Evolutionary conservation across 2,888 invertebrate genomes (phyloP).

Genomic region (Deroplatys truncata): DNA sequence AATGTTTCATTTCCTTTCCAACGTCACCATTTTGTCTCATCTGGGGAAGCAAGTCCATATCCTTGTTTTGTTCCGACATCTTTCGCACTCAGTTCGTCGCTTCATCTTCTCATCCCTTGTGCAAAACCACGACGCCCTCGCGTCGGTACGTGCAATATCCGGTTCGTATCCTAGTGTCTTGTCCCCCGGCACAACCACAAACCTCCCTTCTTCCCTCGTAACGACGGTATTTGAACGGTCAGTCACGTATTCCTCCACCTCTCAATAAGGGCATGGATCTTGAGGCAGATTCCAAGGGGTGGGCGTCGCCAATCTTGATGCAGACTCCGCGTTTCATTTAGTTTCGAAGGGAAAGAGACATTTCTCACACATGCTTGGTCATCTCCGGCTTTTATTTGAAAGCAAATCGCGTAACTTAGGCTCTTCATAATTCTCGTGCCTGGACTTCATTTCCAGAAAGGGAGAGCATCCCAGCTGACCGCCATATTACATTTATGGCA

Average conservation of each 20-base stretch:
- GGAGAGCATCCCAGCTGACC: background rate
- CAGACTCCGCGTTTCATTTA: background rate
- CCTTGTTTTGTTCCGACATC: background rate
- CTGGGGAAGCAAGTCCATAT: background rate
- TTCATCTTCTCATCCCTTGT: background rate
- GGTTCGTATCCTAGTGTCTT: background rate
- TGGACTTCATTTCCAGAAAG: background rate
- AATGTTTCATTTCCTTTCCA: background rate
- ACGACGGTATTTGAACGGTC: background rate
- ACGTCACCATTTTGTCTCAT: background rate
- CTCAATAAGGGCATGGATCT: conserved; percentile 9
- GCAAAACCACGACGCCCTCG: background rate
- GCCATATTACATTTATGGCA: background rate
- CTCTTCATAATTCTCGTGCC: background rate
- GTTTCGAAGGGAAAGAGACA: background rate
- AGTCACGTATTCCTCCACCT: conserved; percentile 9
- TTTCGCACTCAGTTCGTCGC: background rate
- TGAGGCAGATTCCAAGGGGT: background rate
- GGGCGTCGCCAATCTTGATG: background rate
- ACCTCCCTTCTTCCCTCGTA: background rate
- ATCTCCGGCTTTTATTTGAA: background rate
- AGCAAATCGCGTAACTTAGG: background rate
- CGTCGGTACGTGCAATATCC: conserved; percentile 7
- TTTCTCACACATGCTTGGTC: background rate
- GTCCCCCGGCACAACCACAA: background rate